Evolutionary conservation across 1,140 invertebrate genomes (phyloP).

Genomic region (Macrostomum lignano): DNA sequence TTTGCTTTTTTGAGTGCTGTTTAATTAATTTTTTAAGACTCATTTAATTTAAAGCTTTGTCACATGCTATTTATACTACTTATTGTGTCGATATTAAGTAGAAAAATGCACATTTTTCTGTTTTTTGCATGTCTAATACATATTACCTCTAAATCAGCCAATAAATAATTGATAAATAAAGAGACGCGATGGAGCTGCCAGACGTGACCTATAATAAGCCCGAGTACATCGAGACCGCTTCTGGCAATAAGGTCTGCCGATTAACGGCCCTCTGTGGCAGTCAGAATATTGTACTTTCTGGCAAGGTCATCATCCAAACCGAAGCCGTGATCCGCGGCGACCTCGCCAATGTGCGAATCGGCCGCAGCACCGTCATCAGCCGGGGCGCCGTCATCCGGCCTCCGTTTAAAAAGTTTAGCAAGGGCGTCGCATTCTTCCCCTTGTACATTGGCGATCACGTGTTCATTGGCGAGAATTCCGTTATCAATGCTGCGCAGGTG

Average conservation of each 20-base stretch:
- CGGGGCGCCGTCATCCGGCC: conserved; percentile 71
- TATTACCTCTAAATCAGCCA: no score
- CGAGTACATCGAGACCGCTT: conserved; percentile 69
- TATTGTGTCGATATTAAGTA: no score
- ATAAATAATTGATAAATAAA: neutral
- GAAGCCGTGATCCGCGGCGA: conserved; percentile 87
- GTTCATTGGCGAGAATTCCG: conserved; percentile 65
- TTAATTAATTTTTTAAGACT: no score
- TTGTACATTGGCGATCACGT: conserved; percentile 86
- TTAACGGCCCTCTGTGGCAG: conserved; percentile 81
- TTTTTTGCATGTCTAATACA: no score
- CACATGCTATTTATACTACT: no score
- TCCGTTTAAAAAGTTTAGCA: conserved; percentile 89
- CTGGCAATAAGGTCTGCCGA: conserved; percentile 48
- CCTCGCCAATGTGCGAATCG: conserved; percentile 71
- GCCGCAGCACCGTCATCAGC: conserved; percentile 75
- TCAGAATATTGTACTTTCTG: conserved; percentile 87
- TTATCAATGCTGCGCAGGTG: conserved; percentile 68
- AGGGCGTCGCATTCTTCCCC: conserved; percentile 74
- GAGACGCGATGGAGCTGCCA: conserved; percentile 35
- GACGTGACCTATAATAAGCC: conserved; percentile 59
- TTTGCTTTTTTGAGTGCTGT: no score
- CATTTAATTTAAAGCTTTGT: no score
- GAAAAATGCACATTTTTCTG: no score
- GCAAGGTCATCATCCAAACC: conserved; percentile 65